Evolutionary conservation across 2,888 invertebrate species (phyloP).

Genomic region (Podabrus alpinus): DNA sequence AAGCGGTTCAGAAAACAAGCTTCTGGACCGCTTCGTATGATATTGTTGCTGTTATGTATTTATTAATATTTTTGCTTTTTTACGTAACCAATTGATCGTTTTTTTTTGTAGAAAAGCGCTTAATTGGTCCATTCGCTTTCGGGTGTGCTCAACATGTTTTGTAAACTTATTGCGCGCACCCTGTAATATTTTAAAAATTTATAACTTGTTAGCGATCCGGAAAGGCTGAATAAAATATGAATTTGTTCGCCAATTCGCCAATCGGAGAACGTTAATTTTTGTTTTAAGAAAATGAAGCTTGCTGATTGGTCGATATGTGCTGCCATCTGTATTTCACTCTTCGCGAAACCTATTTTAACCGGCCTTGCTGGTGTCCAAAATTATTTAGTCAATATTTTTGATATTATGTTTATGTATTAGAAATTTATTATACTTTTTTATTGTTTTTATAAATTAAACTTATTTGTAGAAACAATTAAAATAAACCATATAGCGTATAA

Average conservation of each 20-base stretch:
- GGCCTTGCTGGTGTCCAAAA: background rate
- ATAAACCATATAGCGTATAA: no score
- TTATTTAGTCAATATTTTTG: background rate
- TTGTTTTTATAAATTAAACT: background rate
- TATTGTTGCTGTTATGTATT: background rate
- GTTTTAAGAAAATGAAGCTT: background rate
- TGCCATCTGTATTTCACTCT: background rate
- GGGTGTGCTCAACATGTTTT: background rate
- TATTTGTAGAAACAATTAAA: background rate
- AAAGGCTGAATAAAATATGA: background rate
- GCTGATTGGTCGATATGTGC: background rate
- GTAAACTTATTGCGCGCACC: background rate
- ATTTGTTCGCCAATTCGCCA: background rate
- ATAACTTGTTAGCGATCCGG: background rate
- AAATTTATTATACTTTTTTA: no score
- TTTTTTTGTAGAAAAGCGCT: background rate
- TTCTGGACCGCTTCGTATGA: background rate
- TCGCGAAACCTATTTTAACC: background rate
- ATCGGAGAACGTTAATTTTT: background rate
- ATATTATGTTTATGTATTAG: background rate
- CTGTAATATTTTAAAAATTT: background rate
- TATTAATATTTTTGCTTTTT: background rate
- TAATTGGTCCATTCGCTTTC: background rate
- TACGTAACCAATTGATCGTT: background rate
- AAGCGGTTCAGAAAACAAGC: background rate